These are phyloP conservation scores for Talpa occidentalis DNA, from an alignment of 2,113 vertebrate species.

Conservation along the genomic window DNA sequence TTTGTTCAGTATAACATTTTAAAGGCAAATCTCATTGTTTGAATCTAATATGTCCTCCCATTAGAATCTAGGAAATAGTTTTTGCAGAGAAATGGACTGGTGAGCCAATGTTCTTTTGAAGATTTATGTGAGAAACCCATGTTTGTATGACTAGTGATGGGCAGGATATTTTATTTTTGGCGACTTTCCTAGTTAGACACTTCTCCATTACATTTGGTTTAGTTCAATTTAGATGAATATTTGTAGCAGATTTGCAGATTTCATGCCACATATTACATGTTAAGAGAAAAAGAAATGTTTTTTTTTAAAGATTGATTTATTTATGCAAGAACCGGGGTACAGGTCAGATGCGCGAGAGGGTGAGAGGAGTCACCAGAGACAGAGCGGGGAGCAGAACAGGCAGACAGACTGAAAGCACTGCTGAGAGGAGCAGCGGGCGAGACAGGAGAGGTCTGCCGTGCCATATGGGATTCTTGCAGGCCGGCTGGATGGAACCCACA, in stretches of 20 bases:
- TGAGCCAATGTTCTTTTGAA: constrained; percentile 31
- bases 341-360: too few species aligned
- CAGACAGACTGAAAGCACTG: too few species aligned
- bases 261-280: not conserved
- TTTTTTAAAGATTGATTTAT: too few species aligned
- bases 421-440: too few species aligned
- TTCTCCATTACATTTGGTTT: not conserved
- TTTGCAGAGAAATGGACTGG: not conserved
- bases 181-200: not conserved
- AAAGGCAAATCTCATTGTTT: constrained; percentile 40
- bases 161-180: not conserved
- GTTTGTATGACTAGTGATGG: not conserved
- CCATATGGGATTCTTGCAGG: too few species aligned
- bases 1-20: not conserved
- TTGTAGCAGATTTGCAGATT: not conserved
- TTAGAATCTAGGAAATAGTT: not conserved
- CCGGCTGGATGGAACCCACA: too few species aligned
- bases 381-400: too few species aligned
- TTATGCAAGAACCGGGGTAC: too few species aligned
- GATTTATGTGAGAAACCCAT: not conserved
- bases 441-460: too few species aligned
- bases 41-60: not conserved
- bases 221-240: not conserved
- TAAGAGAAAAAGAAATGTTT: not conserved
- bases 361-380: too few species aligned